Percentiles rank a stretch among this genome's conserved stretches.
Evolutionary conservation across 2,797 vertebrate species (phyloP).

Genomic region (Enteromius anoplus): DNA sequence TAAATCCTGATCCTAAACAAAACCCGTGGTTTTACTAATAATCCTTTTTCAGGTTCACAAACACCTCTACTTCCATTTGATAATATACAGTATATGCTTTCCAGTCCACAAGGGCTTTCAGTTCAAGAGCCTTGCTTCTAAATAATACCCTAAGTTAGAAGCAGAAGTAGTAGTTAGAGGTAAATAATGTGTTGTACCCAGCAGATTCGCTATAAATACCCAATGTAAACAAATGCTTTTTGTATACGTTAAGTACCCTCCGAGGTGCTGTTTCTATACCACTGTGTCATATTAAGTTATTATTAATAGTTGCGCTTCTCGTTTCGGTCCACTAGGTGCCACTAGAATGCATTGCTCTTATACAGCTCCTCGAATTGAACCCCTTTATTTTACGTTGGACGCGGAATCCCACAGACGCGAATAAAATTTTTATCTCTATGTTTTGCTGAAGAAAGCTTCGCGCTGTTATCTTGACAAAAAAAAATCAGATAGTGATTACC

Average conservation of each 20-base stretch:
- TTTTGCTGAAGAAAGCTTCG: background rate
- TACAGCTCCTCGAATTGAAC: background rate
- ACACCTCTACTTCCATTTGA: background rate
- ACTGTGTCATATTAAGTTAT: background rate
- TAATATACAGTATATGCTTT: background rate
- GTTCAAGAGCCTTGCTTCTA: background rate
- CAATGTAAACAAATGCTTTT: background rate
- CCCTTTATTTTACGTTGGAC: background rate
- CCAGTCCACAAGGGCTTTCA: background rate
- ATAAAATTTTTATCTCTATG: too few relatives aligned
- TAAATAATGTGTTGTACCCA: background rate
- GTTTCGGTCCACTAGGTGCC: slow-evolving; percentile 11
- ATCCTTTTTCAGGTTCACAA: background rate
- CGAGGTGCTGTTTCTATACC: background rate
- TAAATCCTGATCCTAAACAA: background rate
- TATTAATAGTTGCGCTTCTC: background rate
- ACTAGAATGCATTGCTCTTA: background rate
- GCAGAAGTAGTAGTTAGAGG: background rate
- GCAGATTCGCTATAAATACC: background rate
- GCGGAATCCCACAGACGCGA: too few relatives aligned
- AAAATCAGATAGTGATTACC: background rate
- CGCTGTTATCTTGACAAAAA: background rate
- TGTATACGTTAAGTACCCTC: background rate
- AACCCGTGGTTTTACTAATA: background rate
- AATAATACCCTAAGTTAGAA: background rate